Percentiles rank a stretch among this genome's conserved stretches.
phyloP scores from a whole-genome alignment of 2,888 invertebrate species.

The Sphinx pinastri region DNA sequence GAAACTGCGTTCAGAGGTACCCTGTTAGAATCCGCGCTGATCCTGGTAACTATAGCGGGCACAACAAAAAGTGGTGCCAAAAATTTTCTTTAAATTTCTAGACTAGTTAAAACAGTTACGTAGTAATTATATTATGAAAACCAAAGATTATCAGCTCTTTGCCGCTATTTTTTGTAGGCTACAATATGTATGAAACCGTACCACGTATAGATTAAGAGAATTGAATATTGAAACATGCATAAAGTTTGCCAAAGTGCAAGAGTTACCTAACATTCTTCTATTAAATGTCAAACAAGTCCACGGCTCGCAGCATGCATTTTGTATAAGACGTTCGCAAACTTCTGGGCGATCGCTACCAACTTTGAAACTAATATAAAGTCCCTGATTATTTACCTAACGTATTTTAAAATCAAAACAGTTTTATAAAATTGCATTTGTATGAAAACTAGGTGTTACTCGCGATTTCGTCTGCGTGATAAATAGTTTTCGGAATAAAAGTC shows the following conservation, averaged over 20 bases:
- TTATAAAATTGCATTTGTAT: neutral
- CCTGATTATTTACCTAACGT: neutral
- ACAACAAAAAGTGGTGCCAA: too few species aligned
- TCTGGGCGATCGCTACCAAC: neutral
- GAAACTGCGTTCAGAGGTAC: slow-evolving; percentile 7
- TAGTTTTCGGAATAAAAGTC: too few species aligned
- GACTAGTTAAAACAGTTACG: too few species aligned
- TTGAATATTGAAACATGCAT: too few species aligned
- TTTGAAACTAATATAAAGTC: neutral
- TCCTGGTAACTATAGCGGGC: too few species aligned
- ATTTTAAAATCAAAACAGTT: neutral
- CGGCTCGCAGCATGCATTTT: slow-evolving; percentile 10
- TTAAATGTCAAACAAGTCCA: neutral
- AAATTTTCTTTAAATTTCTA: too few species aligned
- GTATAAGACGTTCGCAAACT: neutral
- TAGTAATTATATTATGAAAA: too few species aligned
- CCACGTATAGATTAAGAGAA: too few species aligned
- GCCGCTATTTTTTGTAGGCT: too few species aligned
- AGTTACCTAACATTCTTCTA: neutral
- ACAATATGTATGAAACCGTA: too few species aligned
- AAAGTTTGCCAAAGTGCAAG: neutral
- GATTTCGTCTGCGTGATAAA: too few species aligned
- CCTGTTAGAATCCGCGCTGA: neutral
- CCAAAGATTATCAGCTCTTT: too few species aligned
- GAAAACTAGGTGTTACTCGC: neutral